Base-by-base conservation (phyloP, 2,888 invertebrate genomes). In the Acleris laterana region DNA sequence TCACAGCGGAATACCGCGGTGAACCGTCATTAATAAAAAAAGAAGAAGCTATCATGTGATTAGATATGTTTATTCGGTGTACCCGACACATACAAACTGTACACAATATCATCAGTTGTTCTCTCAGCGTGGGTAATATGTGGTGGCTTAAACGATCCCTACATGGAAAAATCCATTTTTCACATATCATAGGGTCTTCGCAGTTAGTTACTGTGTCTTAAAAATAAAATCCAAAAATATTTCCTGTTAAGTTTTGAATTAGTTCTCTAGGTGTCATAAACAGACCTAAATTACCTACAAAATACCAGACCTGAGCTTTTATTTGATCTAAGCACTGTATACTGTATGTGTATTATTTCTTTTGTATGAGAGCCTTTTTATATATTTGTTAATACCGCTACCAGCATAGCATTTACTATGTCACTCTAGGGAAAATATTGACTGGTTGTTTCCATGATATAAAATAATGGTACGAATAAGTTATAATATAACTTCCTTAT, bases 401-500 rank as follows among this genome's bases (percentile, higher is more conserved):
- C 82, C 82, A 83, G 82, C 73, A 38, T 72, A 76, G 82, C 82
- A 83, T 83, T 83, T 83, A 68, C 69, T 57, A 68, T 58, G 74
- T 75, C 77, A 74, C 76, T 81, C 75, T 81, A 71, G 74, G 73
- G 58, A 25, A 13, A 38, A 38, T 13, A 38, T 13, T 13, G 38
- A 38, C 38, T 38, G 38, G 38, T 38, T 38, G 38, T 38, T 38
- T 38, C 38, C 9, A 38, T 38, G 38, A 38, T 38, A 13, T 38
- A 38, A 38, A 11, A 32, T 0, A 11, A 32, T 9, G 13, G 32
- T 32, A 32, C 11, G 2, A 11, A 32, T 11, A 32, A 32, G 11
- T 32, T 32, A 32, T 32, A 9, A 32, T 38, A 38, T 38, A 38
- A 38, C 38, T 38, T 38, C 4, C 4, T 38, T 38, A 38, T 38